These are phyloP conservation scores for Xylota sylvarum DNA, from an alignment of 2,888 invertebrate genomes.

Conservation along the genomic window DNA sequence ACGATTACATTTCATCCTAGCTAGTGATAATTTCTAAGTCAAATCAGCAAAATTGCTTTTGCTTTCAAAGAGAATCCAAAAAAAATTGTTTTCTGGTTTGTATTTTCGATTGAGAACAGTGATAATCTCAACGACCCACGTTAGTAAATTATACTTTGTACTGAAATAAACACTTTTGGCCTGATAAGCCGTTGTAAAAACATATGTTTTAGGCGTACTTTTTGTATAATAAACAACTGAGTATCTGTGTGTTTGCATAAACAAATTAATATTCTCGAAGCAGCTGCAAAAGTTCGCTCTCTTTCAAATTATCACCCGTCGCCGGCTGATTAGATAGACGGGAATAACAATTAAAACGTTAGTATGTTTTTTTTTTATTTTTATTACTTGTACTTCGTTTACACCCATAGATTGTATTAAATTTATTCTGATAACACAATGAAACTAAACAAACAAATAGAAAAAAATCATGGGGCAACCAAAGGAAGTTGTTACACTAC, in stretches of 20 bases:
- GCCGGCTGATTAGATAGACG: slow-evolving; percentile 47
- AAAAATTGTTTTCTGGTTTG: neutral
- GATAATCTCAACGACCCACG: slow-evolving; percentile 27
- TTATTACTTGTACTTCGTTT: slow-evolving; percentile 11
- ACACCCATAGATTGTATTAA: slow-evolving; percentile 1
- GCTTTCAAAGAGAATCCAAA: slow-evolving; percentile 23
- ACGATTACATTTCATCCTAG: neutral
- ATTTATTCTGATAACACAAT: slow-evolving; percentile 1
- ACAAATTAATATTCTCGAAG: slow-evolving; percentile 27
- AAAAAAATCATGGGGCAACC: neutral
- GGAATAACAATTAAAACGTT: neutral
- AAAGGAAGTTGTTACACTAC: neutral
- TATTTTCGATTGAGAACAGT: neutral
- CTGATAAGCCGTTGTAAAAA: slow-evolving; percentile 14
- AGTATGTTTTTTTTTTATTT: neutral
- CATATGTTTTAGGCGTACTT: neutral
- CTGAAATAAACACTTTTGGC: neutral
- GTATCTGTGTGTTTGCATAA: slow-evolving; percentile 7
- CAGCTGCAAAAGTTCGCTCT: slow-evolving; percentile 21
- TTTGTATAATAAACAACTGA: neutral
- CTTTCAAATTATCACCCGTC: slow-evolving; percentile 6
- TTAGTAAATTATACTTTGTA: neutral
- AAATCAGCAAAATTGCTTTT: slow-evolving; percentile 27
- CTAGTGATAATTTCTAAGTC: slow-evolving; percentile 4
- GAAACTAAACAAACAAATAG: neutral